Conservation (phyloP, 2,113 vertebrate genomes). For the Blennius ocellaris region DNA sequence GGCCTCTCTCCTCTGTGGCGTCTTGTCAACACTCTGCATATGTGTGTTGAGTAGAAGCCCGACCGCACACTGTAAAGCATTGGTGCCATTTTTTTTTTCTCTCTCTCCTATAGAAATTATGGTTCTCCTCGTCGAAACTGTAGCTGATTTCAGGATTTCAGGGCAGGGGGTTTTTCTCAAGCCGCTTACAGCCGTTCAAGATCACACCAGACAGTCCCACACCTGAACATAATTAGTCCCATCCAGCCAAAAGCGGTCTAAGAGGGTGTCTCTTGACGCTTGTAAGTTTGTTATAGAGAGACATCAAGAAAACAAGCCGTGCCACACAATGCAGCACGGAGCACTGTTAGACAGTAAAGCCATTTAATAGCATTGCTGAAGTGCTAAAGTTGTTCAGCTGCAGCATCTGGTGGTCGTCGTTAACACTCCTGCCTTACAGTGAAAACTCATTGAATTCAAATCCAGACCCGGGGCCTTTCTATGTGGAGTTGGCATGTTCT, state of each 20-base stretch:
- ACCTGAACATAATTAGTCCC: slow-evolving; percentile 54
- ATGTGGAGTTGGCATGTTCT: no score
- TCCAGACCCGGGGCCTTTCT: no score
- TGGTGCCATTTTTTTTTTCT: slow-evolving; percentile 6
- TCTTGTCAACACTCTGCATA: slow-evolving; percentile 37
- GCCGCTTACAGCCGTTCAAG: slow-evolving; percentile 18
- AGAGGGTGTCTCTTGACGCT: slow-evolving; percentile 25
- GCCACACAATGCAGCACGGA: not conserved
- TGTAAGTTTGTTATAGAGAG: not conserved
- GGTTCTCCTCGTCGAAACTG: slow-evolving; percentile 15
- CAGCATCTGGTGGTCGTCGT: no score
- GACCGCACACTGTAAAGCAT: slow-evolving; percentile 8
- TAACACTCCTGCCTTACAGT: no score
- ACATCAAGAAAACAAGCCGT: not conserved
- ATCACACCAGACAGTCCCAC: slow-evolving; percentile 21
- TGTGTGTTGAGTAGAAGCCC: slow-evolving; percentile 7
- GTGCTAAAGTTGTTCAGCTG: not conserved
- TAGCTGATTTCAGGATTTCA: slow-evolving; percentile 7
- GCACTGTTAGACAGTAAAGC: not conserved
- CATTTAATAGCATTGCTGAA: not conserved
- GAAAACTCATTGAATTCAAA: no score
- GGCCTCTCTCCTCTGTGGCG: slow-evolving; percentile 28
- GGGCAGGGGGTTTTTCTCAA: slow-evolving; percentile 5
- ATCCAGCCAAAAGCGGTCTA: slow-evolving; percentile 56
- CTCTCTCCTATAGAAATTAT: not conserved